These are phyloP conservation scores for Gambelia wislizenii DNA, from an alignment of 2,797 vertebrate species.

Conservation along the genomic window DNA sequence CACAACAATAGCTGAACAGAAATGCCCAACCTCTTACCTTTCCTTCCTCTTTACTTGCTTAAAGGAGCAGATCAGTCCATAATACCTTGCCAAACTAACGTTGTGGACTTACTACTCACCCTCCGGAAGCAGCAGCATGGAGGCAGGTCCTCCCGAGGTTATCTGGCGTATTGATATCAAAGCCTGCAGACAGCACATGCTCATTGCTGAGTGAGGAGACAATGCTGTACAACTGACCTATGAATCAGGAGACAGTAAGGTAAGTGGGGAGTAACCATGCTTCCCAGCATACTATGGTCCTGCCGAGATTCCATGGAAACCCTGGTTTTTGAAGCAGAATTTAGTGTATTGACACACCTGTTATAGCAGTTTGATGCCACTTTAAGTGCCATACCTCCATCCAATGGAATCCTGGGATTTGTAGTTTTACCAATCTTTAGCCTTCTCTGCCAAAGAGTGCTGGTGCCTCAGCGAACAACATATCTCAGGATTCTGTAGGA, in stretches of 20 bases:
- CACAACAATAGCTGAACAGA: not conserved
- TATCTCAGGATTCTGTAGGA: too few species aligned
- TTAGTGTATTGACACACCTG: too few species aligned
- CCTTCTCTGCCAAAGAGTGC: too few species aligned
- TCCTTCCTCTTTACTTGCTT: not conserved
- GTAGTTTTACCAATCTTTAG: too few species aligned
- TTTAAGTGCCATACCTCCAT: too few species aligned
- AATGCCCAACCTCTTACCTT: not conserved
- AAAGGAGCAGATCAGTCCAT: not conserved
- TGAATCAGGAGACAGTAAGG: not conserved
- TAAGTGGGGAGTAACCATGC: not conserved
- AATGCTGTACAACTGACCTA: constrained; percentile 99
- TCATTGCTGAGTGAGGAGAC: constrained; percentile 98
- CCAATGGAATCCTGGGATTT: too few species aligned
- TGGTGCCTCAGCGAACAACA: too few species aligned
- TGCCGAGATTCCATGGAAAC: too few species aligned
- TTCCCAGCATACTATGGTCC: not conserved
- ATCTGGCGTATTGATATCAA: constrained; percentile 97
- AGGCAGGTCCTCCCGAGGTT: constrained; percentile 97
- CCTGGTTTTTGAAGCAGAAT: not conserved
- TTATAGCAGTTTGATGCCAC: too few species aligned
- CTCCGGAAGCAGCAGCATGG: constrained; percentile 97
- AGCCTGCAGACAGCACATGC: constrained; percentile 95
- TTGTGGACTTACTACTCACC: constrained; percentile 76
- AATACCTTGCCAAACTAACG: not conserved